Evolutionary conservation across 2,113 vertebrate genomes (phyloP), one percentile per base, ranked within the genome.

Genomic region (Porphyrio hochstetteri): DNA sequence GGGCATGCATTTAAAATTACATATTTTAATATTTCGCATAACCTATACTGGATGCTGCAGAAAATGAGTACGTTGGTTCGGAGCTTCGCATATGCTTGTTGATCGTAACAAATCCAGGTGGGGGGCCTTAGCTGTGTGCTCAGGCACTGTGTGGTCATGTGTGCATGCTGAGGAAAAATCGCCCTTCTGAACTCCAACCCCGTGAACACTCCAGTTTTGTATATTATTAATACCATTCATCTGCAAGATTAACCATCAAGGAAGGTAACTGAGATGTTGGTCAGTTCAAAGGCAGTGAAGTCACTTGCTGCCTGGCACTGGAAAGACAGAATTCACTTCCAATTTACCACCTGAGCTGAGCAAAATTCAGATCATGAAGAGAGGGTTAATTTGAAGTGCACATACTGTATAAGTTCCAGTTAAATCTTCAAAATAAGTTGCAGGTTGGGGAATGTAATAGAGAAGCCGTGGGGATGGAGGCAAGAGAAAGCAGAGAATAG

Each of bases 21-120:
- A 97, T 96, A 95, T 95, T 97, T 96, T 96, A 96, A 95, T 96
- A 96, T 96, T 97, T 92, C 79, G 87, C 77, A 40, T 92, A 87
- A 57, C 67, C 53, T 61, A 2, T 17, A 7, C 52, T 95, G 82
- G 75, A 75, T 88, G 60, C 64, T 70, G 63, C 10, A 1, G 74
- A 84, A 90, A 94, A 76, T 38, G 68, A 74, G 76, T 33, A 67
- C 2, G 0, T 44, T 61, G 57, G 64, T 80, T 92, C 7, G 8
- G 94, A 88, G 27, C 53, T 82, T 46, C 76, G 83, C 57, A 13
- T 61, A 7, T 48, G 83, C 50, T 38, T 65, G 19, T 33, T 24
- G 89, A 82, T 71, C 12, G 29, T 68, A 79, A 63, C 65, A 52
- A 91, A 65, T 25, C 92, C 83, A 82, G 46, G 96, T 91, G 83